Percentiles rank a stretch among this genome's conserved stretches.
phyloP scores from a whole-genome alignment of 2,888 invertebrate species.

The Conus canariensis region DNA sequence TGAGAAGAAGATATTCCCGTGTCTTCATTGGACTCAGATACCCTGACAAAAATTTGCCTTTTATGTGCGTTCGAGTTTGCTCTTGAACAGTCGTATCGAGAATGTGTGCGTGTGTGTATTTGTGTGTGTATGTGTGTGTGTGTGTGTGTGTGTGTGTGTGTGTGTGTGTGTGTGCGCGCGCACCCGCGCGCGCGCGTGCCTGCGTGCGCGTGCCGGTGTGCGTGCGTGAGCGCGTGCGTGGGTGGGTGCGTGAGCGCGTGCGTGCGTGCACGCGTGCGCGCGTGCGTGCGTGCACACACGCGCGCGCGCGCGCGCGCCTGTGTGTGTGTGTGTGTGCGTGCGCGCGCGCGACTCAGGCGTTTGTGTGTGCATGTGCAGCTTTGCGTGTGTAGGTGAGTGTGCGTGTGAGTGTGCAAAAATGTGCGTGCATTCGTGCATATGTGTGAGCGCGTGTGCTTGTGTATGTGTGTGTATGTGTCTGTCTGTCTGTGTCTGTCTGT shows the following conservation, averaged over 20 bases:
- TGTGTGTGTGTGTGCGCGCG: too few relatives aligned
- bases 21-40: neutral
- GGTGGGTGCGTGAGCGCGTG: too few relatives aligned
- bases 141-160: neutral
- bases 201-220: too few relatives aligned
- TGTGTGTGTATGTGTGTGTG: conserved; percentile 19
- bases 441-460: neutral
- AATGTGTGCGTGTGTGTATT: neutral
- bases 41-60: neutral
- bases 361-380: neutral
- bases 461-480: too few relatives aligned
- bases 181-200: too few relatives aligned
- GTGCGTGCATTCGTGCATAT: neutral
- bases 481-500: too few relatives aligned
- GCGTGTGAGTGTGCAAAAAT: neutral
- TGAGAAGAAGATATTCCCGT: neutral
- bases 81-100: neutral
- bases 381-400: neutral
- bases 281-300: too few relatives aligned
- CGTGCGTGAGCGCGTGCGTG: too few relatives aligned
- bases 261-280: too few relatives aligned
- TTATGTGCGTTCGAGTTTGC: neutral
- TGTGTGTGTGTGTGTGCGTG: too few relatives aligned
- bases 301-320: too few relatives aligned
- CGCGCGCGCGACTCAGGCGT: too few relatives aligned